These are phyloP conservation scores for Drosophila nigricruria DNA, from an alignment of 2,888 invertebrate genomes.

Conservation along the genomic window DNA sequence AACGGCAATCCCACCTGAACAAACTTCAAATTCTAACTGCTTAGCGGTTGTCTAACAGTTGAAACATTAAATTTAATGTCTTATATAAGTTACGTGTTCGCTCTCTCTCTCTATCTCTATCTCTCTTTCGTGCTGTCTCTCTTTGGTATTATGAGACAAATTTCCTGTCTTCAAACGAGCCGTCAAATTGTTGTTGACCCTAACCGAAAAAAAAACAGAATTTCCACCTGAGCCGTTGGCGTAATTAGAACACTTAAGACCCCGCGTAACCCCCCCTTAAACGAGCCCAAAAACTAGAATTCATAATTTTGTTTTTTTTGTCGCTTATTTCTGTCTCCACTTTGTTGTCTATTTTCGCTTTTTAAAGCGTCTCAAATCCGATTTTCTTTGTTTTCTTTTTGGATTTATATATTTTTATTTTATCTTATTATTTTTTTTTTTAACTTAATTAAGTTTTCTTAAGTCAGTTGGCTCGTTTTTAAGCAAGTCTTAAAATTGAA, in stretches of 20 bases:
- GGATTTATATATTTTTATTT: neutral
- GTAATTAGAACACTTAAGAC: conserved; percentile 34
- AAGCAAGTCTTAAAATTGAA: neutral
- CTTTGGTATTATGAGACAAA: conserved; percentile 29
- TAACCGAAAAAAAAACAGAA: conserved; percentile 1
- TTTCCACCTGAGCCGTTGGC: conserved; percentile 34
- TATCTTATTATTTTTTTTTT: conserved; percentile 11
- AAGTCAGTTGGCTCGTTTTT: conserved; percentile 37
- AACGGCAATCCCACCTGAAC: conserved; percentile 31
- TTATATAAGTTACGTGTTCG: conserved; percentile 31
- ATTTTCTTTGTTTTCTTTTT: conserved; percentile 23
- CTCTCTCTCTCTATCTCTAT: neutral
- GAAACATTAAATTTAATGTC: conserved; percentile 45
- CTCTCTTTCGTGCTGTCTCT: neutral
- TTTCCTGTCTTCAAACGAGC: conserved; percentile 53
- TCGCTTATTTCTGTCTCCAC: conserved; percentile 13
- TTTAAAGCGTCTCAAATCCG: conserved; percentile 48
- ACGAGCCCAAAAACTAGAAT: neutral
- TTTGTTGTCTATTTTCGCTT: conserved; percentile 47
- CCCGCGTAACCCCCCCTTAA: neutral
- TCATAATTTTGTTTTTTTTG: conserved; percentile 34
- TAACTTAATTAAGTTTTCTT: conserved; percentile 29
- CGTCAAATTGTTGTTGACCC: conserved; percentile 36
- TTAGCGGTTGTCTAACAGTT: conserved; percentile 55
- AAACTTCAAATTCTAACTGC: conserved; percentile 28